These are phyloP conservation scores for Ovis canadensis DNA, from an alignment of 2,113 vertebrate genomes.

Conservation along the genomic window DNA sequence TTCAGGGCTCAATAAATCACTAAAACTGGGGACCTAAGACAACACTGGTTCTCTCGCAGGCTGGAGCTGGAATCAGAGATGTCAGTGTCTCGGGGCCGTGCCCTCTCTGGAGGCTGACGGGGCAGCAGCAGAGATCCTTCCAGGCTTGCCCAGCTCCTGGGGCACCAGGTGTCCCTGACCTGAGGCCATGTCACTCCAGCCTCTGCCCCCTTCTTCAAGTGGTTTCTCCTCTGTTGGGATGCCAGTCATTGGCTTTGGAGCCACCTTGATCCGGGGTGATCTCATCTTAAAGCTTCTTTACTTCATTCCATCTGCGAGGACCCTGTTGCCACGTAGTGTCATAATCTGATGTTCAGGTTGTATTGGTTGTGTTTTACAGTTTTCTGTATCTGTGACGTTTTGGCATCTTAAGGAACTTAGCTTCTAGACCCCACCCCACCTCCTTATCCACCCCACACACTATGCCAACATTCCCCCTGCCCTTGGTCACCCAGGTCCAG, in stretches of 20 bases:
- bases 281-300: background rate
- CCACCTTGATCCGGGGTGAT: background rate
- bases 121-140: background rate
- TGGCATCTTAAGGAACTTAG: background rate
- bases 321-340: background rate
- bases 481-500: background rate
- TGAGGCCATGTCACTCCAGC: background rate
- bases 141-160: background rate
- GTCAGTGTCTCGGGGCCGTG: background rate
- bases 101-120: background rate
- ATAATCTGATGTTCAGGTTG: background rate
- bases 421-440: background rate
- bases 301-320: background rate
- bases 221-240: background rate
- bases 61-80: background rate
- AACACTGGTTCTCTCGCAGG: background rate
- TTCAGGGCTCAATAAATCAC: background rate
- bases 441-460: background rate
- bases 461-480: background rate
- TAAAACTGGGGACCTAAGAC: background rate
- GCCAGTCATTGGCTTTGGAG: background rate
- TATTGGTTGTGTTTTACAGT: background rate
- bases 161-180: background rate
- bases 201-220: fast-evolving
- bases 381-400: background rate